These are phyloP conservation scores for Nezara viridula DNA, from an alignment of 2,888 invertebrate genomes.

Conservation along the genomic window DNA sequence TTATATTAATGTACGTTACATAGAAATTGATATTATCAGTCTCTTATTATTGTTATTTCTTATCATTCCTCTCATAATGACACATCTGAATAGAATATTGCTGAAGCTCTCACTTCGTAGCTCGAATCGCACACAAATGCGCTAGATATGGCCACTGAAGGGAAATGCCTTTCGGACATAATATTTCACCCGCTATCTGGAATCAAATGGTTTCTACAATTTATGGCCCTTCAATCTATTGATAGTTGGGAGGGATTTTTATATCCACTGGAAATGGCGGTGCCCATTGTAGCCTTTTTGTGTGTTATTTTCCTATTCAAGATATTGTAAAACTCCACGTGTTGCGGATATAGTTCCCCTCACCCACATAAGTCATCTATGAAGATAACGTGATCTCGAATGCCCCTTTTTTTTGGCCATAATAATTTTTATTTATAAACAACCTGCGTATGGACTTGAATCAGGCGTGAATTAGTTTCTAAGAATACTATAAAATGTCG, in stretches of 20 bases:
- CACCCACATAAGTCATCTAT: neutral
- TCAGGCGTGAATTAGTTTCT: too few species aligned
- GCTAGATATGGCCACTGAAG: neutral
- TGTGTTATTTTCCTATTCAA: neutral
- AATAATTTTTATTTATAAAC: too few species aligned
- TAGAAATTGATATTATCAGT: too few species aligned
- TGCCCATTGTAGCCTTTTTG: neutral
- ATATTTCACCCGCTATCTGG: slow-evolving; percentile 20
- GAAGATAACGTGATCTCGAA: neutral
- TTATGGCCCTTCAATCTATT: slow-evolving; percentile 29
- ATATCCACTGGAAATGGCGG: neutral
- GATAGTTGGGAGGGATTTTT: neutral
- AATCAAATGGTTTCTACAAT: neutral
- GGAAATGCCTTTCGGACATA: slow-evolving; percentile 12
- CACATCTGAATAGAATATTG: neutral
- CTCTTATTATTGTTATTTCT: neutral
- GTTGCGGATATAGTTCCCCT: neutral
- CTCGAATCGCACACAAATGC: neutral
- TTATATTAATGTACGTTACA: too few species aligned
- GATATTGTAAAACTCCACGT: neutral
- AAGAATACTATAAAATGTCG: too few species aligned
- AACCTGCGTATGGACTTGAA: too few species aligned
- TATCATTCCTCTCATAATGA: neutral
- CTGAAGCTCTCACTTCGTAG: neutral
- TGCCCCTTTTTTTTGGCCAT: neutral